Percentiles rank a stretch among this genome's conserved stretches.
Evolutionary conservation across 2,888 invertebrate species (phyloP).

Genomic region (Luffia ferchaultella): DNA sequence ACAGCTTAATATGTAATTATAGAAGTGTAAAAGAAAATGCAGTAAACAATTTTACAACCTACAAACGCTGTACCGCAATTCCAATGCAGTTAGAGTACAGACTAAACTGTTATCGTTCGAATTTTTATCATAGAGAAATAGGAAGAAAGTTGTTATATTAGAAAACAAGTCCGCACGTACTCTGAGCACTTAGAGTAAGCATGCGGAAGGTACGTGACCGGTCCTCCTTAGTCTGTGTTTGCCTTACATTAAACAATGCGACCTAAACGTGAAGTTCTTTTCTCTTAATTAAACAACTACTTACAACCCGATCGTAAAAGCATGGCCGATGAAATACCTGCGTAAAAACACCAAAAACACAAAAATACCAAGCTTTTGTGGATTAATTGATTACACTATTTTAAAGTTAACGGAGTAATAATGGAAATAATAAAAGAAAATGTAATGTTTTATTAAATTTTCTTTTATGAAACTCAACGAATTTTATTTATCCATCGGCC

Average conservation of each 20-base stretch:
- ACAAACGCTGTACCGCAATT: neutral
- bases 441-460: too few species aligned
- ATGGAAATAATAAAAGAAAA: too few species aligned
- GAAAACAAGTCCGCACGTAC: neutral
- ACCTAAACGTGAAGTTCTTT: neutral
- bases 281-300: neutral
- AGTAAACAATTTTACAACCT: neutral
- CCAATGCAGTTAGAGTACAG: neutral
- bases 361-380: neutral
- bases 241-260: too few species aligned
- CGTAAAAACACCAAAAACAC: neutral
- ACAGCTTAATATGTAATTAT: neutral
- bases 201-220: neutral
- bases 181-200: neutral
- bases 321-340: neutral
- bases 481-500: too few species aligned
- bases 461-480: too few species aligned
- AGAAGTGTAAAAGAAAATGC: neutral
- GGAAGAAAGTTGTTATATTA: neutral
- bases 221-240: neutral
- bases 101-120: neutral
- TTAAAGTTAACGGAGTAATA: neutral
- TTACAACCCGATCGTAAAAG: neutral
- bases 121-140: neutral
- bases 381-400: neutral